These are phyloP conservation scores for Tribolium freemani DNA, from an alignment of 2,888 invertebrate species.

Conservation along the genomic window DNA sequence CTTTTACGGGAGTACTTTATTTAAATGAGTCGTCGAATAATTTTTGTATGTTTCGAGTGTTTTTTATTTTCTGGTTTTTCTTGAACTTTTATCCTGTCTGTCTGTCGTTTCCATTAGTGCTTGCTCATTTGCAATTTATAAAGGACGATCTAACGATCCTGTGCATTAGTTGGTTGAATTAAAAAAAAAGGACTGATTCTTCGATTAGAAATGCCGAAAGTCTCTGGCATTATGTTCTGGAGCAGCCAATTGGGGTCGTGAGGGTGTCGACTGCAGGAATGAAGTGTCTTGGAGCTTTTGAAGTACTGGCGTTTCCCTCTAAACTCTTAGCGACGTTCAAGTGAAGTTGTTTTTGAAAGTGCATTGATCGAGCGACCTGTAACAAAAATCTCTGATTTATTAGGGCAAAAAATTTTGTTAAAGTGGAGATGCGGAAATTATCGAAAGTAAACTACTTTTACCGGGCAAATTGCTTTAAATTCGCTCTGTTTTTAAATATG, in stretches of 20 bases:
- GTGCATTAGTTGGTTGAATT: neutral
- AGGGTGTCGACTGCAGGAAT: conserved; percentile 32
- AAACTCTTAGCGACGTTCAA: conserved; percentile 15
- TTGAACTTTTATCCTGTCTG: too few relatives aligned
- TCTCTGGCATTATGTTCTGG: neutral
- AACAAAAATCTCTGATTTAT: neutral
- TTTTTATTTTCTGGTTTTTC: too few relatives aligned
- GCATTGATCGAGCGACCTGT: conserved; percentile 6
- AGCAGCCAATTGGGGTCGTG: conserved; percentile 21
- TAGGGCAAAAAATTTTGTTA: neutral
- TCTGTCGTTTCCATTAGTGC: too few relatives aligned
- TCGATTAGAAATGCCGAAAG: neutral
- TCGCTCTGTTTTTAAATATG: neutral
- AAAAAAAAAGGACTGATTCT: neutral
- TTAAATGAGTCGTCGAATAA: neutral
- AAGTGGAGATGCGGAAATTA: neutral
- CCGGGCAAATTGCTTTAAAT: neutral
- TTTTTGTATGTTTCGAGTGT: too few relatives aligned
- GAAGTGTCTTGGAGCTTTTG: conserved; percentile 29
- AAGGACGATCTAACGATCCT: neutral
- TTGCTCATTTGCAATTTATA: neutral
- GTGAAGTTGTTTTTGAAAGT: conserved; percentile 12
- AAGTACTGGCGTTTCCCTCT: conserved; percentile 15
- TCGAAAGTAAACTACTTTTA: conserved; percentile 5
- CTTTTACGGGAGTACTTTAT: too few relatives aligned